Conservation (phyloP, 2,113 vertebrate species). For the Callorhinus ursinus region DNA sequence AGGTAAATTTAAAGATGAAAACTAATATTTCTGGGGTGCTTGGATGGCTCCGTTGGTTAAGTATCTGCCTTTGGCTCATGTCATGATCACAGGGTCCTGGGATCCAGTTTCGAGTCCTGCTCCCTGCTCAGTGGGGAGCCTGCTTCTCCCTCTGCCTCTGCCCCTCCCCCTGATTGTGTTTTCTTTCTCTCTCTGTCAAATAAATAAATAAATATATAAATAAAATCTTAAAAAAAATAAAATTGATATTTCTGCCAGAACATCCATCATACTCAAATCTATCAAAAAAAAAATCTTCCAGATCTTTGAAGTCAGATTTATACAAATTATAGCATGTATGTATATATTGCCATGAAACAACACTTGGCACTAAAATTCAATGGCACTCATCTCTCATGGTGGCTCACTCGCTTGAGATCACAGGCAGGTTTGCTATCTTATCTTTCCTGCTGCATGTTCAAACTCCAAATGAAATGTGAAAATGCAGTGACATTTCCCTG, state of each 20-base stretch:
- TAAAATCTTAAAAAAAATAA: background rate
- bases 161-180: background rate
- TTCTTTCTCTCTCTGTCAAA: background rate
- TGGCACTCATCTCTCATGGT: background rate
- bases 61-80: background rate
- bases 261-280: background rate
- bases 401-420: background rate
- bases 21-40: background rate
- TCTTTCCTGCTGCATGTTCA: background rate
- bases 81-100: background rate
- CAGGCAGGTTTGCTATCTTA: background rate
- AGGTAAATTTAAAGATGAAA: background rate
- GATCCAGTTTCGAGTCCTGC: background rate
- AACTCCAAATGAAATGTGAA: slow-evolving; percentile 40
- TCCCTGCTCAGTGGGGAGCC: background rate
- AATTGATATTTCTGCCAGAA: background rate
- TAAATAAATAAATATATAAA: background rate
- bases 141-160: background rate
- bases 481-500: slow-evolving; percentile 41
- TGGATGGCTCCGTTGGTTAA: too few species aligned
- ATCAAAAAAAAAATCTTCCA: background rate
- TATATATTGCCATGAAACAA: background rate
- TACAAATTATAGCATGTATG: background rate
- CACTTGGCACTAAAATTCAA: background rate
- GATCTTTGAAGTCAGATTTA: background rate